A percentile compares a stretch with the other conserved stretches of the same genome.
These are phyloP conservation scores for Cantharis rustica DNA, from an alignment of 2,888 invertebrate genomes.

Conservation along the genomic window DNA sequence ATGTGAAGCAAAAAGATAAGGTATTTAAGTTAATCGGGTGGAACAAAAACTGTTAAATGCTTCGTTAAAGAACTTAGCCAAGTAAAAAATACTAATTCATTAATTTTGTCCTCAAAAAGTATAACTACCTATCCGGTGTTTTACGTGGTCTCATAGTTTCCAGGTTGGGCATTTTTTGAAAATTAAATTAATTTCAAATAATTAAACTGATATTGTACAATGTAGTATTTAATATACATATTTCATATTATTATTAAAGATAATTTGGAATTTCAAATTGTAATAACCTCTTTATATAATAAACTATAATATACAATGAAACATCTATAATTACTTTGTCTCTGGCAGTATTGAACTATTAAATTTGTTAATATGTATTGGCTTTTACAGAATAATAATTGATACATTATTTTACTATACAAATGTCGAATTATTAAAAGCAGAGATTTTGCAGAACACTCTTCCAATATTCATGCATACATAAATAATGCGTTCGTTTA, in stretches of 20 bases:
- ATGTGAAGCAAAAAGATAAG: background rate
- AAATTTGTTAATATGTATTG: background rate
- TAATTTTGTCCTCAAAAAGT: background rate
- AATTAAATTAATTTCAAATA: too few relatives aligned
- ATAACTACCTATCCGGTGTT: background rate
- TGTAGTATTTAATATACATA: background rate
- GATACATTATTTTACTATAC: background rate
- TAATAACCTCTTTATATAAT: background rate
- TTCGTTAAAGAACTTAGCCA: background rate
- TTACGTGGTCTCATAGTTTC: too few relatives aligned
- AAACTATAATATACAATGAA: background rate
- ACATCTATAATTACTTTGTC: background rate
- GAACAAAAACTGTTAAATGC: background rate
- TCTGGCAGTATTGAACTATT: background rate
- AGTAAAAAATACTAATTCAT: background rate
- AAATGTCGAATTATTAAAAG: too few relatives aligned
- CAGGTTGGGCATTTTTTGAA: too few relatives aligned
- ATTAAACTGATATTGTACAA: background rate
- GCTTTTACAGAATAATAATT: background rate
- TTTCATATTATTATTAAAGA: background rate
- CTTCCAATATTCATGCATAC: too few relatives aligned
- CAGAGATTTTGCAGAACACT: too few relatives aligned
- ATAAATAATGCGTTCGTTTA: too few relatives aligned
- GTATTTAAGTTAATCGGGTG: conserved; percentile 1
- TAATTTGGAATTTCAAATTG: background rate